These are phyloP conservation scores for Euclidia mi DNA, from an alignment of 2,888 invertebrate genomes.

Conservation along the genomic window DNA sequence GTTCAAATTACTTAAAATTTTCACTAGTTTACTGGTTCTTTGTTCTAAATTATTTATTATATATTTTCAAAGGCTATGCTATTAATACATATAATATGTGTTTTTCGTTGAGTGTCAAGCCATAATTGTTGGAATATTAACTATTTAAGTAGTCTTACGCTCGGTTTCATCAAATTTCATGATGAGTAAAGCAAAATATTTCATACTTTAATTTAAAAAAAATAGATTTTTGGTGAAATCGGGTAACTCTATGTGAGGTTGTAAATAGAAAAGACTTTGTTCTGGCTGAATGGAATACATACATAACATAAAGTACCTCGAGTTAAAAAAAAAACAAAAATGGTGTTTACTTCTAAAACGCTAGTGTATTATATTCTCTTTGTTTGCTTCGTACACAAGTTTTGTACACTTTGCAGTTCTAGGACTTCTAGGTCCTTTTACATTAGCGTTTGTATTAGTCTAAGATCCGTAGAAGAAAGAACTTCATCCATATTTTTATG, in stretches of 20 bases:
- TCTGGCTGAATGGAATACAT: conserved; percentile 18
- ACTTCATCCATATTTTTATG: too few species aligned
- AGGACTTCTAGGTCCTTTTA: too few species aligned
- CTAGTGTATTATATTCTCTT: too few species aligned
- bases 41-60: conserved; percentile 9
- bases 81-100: conserved; percentile 46
- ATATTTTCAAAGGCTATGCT: conserved; percentile 65
- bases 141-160: conserved; percentile 43
- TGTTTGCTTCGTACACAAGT: too few species aligned
- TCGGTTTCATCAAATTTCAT: conserved; percentile 38
- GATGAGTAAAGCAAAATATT: not conserved
- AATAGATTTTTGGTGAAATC: conserved; percentile 33
- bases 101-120: conserved; percentile 56
- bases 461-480: too few species aligned
- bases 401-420: too few species aligned
- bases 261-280: conserved; percentile 40
- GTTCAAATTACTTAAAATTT: not conserved
- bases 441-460: too few species aligned
- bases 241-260: conserved; percentile 41
- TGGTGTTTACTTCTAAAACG: too few species aligned
- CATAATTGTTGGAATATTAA: conserved; percentile 55
- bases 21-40: not conserved
- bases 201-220: not conserved
- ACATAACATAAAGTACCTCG: too few species aligned
- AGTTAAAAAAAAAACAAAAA: too few species aligned